Conservation (phyloP, 2,113 vertebrate genomes). For the Paratilapia polleni region DNA sequence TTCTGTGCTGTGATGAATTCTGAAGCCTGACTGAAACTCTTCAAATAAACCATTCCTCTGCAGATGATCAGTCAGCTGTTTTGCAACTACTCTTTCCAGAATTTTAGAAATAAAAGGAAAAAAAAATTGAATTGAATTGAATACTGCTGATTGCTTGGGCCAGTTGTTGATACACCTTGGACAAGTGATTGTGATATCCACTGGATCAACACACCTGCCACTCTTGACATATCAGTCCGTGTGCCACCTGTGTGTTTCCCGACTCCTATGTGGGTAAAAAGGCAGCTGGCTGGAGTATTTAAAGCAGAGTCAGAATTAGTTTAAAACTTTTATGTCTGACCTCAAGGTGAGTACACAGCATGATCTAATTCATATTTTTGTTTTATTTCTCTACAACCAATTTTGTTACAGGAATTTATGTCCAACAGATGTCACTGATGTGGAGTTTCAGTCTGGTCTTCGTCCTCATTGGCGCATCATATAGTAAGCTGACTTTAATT, state of each 20-base stretch:
- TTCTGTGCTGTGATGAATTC: too few species aligned
- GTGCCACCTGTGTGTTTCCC: conserved; percentile 54
- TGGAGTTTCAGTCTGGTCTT: conserved; percentile 55
- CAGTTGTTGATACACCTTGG: too few species aligned
- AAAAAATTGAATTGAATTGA: too few species aligned
- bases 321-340: neutral
- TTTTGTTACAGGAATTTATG: neutral
- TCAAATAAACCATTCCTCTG: too few species aligned
- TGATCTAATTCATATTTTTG: neutral
- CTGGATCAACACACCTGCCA: neutral
- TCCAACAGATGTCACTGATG: conserved; percentile 61
- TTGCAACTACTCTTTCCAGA: too few species aligned
- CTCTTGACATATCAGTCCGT: neutral
- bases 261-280: neutral
- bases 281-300: neutral
- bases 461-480: conserved; percentile 36
- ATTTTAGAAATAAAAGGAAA: too few species aligned
- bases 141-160: too few species aligned
- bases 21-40: too few species aligned
- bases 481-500: conserved; percentile 48
- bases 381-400: neutral
- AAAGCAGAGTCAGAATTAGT: neutral
- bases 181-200: too few species aligned
- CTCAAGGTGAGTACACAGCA: conserved; percentile 39
- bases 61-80: too few species aligned